Evolutionary conservation across 2,888 invertebrate species (phyloP), one percentile per base, ranked within the genome.

Genomic region (Drosophila acutilabella): DNA sequence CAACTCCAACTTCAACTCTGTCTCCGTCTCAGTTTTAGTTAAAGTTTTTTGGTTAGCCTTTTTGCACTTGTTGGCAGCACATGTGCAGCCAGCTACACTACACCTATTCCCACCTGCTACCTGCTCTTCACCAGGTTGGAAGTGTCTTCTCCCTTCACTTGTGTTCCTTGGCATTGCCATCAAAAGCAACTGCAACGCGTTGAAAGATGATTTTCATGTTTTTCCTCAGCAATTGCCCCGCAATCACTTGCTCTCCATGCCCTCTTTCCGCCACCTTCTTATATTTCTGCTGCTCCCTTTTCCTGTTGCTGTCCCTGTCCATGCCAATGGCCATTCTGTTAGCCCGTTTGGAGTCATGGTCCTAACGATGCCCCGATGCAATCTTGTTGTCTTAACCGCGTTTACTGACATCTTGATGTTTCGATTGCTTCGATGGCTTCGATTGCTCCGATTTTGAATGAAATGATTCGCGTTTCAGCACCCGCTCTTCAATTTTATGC

Each of bases 191-290:
- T 68, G 60, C 71, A 80, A 61, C 60, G 75, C 82, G 76, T 72
- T 88, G 80, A 89, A 84, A 88, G 90, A 88, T 89, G 88, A 88
- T 87, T 88, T 89, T 88, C 88, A 89, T 89, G 88, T 89, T 89
- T 82, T 81, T 60, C 77, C 76, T 18, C 71, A 41, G 44, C 64
- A 44, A 44, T 48, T 52, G 44, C 65, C 71, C 74, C 74, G 69
- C 50, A 16, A 41, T 42, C 45, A 56, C 57, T 23, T 11, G 48
- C 42, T 13, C 51, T 41, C 10, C 26, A 23, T n/a, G n/a, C n/a
- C n/a, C n/a, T n/a, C n/a, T n/a, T 26, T n/a, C 16, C 41, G 2
- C 26, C 40, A n/a, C 8, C 13, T 26, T 23, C 33, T 6, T 3
- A 13, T 36, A 13, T 4, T 13, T 11, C 36, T 4, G 13, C 4